Evolutionary conservation across 2,888 invertebrate genomes (phyloP).

Genomic region (Pogonocherus hispidulus): DNA sequence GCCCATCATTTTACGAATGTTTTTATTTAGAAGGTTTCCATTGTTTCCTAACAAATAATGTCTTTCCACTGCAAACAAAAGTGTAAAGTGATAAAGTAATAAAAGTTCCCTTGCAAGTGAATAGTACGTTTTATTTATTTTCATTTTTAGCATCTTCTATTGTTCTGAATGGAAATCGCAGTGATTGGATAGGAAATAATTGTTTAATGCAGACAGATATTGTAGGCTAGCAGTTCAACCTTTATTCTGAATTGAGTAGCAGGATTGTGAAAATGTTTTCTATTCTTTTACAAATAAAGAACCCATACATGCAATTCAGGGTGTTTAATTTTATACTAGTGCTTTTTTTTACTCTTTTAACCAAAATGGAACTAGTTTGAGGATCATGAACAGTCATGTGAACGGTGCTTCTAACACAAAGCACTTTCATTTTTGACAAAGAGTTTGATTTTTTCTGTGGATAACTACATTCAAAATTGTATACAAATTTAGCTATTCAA

Average conservation of each 20-base stretch:
- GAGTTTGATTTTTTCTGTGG: too few relatives aligned
- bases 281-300: too few relatives aligned
- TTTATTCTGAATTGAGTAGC: background rate
- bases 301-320: too few relatives aligned
- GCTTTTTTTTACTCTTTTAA: too few relatives aligned
- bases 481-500: too few relatives aligned
- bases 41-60: constrained; percentile 8
- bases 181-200: constrained; percentile 23
- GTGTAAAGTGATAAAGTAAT: constrained; percentile 28
- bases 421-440: too few relatives aligned
- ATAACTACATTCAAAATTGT: too few relatives aligned
- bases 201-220: constrained; percentile 22
- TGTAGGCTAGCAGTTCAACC: background rate
- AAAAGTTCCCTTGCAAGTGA: constrained; percentile 20
- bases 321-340: too few relatives aligned
- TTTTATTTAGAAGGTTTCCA: constrained; percentile 23
- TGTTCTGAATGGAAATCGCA: constrained; percentile 19
- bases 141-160: constrained; percentile 2
- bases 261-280: background rate
- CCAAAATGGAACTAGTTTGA: too few relatives aligned
- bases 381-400: too few relatives aligned
- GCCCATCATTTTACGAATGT: constrained; percentile 20
- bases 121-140: constrained; percentile 10
- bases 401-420: too few relatives aligned
- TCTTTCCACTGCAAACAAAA: constrained; percentile 12